Percentiles rank a stretch among this genome's conserved stretches.
Evolutionary conservation across 2,888 invertebrate genomes (phyloP).

Genomic region (Theretra japonica): DNA sequence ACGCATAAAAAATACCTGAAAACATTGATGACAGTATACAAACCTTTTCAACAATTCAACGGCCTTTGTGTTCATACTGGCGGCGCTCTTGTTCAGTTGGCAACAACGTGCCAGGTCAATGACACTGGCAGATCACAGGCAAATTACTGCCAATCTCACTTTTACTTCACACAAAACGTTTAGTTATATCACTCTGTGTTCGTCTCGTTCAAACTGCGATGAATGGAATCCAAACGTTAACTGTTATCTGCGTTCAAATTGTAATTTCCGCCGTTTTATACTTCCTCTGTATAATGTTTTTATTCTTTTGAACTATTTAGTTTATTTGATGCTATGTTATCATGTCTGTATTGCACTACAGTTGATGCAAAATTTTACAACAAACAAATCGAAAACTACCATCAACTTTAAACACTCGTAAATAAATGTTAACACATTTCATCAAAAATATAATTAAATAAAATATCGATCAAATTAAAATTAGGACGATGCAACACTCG

Average conservation of each 20-base stretch:
- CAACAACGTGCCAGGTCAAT: not conserved
- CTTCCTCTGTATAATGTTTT: not conserved
- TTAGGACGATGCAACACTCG: not conserved
- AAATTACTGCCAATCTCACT: conserved; percentile 11
- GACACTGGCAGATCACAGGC: not conserved
- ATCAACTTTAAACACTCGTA: not conserved
- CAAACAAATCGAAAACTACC: not conserved
- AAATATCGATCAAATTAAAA: not conserved
- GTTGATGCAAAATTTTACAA: not conserved
- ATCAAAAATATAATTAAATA: not conserved
- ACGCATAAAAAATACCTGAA: not conserved
- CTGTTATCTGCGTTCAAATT: not conserved
- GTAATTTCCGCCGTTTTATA: not conserved
- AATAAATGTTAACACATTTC: not conserved
- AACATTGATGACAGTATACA: not conserved
- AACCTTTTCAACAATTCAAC: conserved; percentile 43
- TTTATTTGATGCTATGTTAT: too few species aligned
- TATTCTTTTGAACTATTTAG: too few species aligned
- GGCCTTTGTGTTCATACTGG: conserved; percentile 28
- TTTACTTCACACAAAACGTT: conserved; percentile 10
- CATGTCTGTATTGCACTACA: too few species aligned
- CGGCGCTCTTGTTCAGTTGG: not conserved
- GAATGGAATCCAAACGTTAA: not conserved
- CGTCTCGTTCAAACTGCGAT: not conserved
- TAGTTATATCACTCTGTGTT: conserved; percentile 4